Percentiles rank a stretch among this genome's conserved stretches.
These are phyloP conservation scores for Rhagium mordax DNA, from an alignment of 2,888 invertebrate genomes.

Conservation along the genomic window DNA sequence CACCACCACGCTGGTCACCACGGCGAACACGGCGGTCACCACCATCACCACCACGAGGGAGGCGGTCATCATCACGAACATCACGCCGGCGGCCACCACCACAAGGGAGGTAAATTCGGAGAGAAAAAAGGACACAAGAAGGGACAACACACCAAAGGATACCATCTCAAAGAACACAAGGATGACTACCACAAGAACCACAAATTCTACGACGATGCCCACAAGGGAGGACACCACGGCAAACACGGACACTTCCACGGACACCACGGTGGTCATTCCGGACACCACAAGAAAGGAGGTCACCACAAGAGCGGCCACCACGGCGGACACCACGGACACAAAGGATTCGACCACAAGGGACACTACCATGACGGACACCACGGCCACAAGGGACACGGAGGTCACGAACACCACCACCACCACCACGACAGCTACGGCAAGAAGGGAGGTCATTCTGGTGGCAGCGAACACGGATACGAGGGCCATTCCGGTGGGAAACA, in stretches of 20 bases:
- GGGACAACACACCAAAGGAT: slow-evolving; percentile 87
- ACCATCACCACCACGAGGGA: slow-evolving; percentile 86
- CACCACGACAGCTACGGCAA: slow-evolving; percentile 86
- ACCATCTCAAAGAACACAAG: slow-evolving; percentile 89
- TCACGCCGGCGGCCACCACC: slow-evolving; percentile 83
- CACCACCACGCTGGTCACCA: slow-evolving; percentile 85
- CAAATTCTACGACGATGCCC: slow-evolving; percentile 91
- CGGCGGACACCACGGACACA: slow-evolving; percentile 86
- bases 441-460: slow-evolving; percentile 84
- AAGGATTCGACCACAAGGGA: slow-evolving; percentile 87
- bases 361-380: slow-evolving; percentile 89
- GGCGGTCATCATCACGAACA: slow-evolving; percentile 84
- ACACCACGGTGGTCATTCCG: slow-evolving; percentile 83
- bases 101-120: slow-evolving; percentile 85
- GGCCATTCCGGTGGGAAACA: slow-evolving; percentile 42
- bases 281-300: slow-evolving; percentile 87
- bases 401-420: slow-evolving; percentile 83
- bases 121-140: slow-evolving; percentile 90
- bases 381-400: slow-evolving; percentile 86
- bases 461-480: slow-evolving; percentile 80
- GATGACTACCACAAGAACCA: slow-evolving; percentile 91
- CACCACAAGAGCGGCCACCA: slow-evolving; percentile 86
- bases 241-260: slow-evolving; percentile 87
- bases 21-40: slow-evolving; percentile 84
- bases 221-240: slow-evolving; percentile 87